These are phyloP conservation scores for Poeciliopsis infans DNA, from an alignment of 2,797 vertebrate species.

Conservation along the genomic window DNA sequence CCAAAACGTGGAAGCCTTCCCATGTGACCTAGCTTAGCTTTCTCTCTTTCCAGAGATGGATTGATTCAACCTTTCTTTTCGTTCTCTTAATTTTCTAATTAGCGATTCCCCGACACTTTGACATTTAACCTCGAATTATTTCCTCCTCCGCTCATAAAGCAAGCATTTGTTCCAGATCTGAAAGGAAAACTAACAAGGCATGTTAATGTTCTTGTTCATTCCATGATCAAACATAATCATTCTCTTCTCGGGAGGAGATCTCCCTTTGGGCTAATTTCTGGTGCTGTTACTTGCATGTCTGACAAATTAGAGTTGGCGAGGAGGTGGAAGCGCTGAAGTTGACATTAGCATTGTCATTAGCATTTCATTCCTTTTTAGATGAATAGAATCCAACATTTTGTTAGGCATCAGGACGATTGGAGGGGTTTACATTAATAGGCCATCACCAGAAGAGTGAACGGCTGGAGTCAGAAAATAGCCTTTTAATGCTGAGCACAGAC, in stretches of 20 bases:
- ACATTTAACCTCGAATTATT: conserved; percentile 81
- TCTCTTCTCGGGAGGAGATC: conserved; percentile 67
- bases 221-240: conserved; percentile 81
- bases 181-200: conserved; percentile 79
- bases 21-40: conserved; percentile 75
- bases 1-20: conserved; percentile 32
- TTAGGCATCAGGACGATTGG: conserved; percentile 63
- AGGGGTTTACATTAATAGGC: conserved; percentile 53
- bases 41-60: conserved; percentile 52
- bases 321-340: conserved; percentile 18
- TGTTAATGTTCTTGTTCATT: conserved; percentile 82
- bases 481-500: conserved; percentile 43
- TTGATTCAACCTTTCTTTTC: conserved; percentile 72
- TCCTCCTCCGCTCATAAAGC: conserved; percentile 65
- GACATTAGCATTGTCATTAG: conserved; percentile 73
- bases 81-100: conserved; percentile 76
- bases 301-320: conserved; percentile 75
- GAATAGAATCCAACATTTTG: conserved; percentile 65
- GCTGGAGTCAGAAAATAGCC: conserved; percentile 30
- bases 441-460: conserved; percentile 46
- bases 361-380: conserved; percentile 55
- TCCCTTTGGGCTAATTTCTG: conserved; percentile 76
- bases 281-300: conserved; percentile 75
- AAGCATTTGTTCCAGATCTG: conserved; percentile 73
- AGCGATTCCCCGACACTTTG: conserved; percentile 70